These are phyloP conservation scores for Nemapogon koenigi DNA, from an alignment of 2,888 invertebrate species.

Conservation along the genomic window DNA sequence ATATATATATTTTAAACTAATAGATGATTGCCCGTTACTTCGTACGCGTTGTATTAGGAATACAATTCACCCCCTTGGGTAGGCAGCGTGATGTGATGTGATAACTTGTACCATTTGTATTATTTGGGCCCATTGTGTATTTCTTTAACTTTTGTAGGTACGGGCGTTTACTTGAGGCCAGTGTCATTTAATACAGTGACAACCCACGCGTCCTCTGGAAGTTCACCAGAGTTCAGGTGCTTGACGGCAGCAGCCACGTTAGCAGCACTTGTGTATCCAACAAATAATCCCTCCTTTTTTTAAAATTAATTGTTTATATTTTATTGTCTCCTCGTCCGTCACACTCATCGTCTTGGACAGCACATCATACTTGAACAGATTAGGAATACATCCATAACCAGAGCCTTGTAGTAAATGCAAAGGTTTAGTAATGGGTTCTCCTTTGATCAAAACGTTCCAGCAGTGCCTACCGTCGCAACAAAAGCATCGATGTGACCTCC, in stretches of 20 bases:
- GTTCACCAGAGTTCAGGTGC: slow-evolving; percentile 37
- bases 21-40: too few species aligned
- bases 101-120: too few species aligned
- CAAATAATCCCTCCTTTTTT: slow-evolving; percentile 45
- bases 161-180: slow-evolving; percentile 51
- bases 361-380: slow-evolving; percentile 39
- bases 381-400: slow-evolving; percentile 47
- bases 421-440: slow-evolving; percentile 43
- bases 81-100: too few species aligned
- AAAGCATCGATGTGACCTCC: slow-evolving; percentile 49
- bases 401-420: slow-evolving; percentile 52
- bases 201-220: slow-evolving; percentile 46
- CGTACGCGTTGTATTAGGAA: too few species aligned
- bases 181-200: slow-evolving; percentile 45
- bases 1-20: too few species aligned
- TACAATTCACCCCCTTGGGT: too few species aligned
- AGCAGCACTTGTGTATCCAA: slow-evolving; percentile 53
- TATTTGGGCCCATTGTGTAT: too few species aligned
- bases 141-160: too few species aligned
- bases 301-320: slow-evolving; percentile 42
- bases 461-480: slow-evolving; percentile 47
- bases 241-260: slow-evolving; percentile 52
- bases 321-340: slow-evolving; percentile 41
- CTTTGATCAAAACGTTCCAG: slow-evolving; percentile 48
- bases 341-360: slow-evolving; percentile 46